These are phyloP conservation scores for Thaumetopoea pityocampa DNA, from an alignment of 1,140 invertebrate species.

Conservation along the genomic window DNA sequence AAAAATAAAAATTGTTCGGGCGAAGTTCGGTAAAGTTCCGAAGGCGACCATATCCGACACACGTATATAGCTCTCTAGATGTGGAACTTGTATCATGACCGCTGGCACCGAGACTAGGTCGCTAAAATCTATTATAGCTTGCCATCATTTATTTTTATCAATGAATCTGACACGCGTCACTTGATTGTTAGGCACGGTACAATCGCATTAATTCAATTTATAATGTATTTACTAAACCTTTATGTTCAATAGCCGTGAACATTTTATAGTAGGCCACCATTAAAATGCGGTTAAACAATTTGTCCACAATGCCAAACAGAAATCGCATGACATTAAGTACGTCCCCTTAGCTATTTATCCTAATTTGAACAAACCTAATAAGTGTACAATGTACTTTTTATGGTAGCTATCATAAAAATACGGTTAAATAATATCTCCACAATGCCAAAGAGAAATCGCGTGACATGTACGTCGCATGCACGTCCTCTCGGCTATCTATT, in stretches of 20 bases:
- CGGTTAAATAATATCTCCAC: not conserved
- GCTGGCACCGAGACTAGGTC: slow-evolving; percentile 42
- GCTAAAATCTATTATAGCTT: slow-evolving; percentile 31
- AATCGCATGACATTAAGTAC: slow-evolving; percentile 3
- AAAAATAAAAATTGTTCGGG: no score
- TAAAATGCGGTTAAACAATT: not conserved
- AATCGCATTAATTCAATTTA: slow-evolving; percentile 29
- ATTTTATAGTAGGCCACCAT: not conserved
- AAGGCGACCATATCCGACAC: no score
- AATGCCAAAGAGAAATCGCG: slow-evolving; percentile 3
- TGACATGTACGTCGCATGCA: no score
- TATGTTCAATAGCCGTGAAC: slow-evolving; percentile 17
- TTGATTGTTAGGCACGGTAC: slow-evolving; percentile 38
- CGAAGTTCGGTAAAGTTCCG: no score
- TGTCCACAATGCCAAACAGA: not conserved
- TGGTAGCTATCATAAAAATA: not conserved
- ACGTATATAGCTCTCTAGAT: no score
- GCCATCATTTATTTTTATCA: slow-evolving; percentile 55
- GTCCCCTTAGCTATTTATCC: not conserved
- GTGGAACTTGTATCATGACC: no score
- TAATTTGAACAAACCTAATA: not conserved
- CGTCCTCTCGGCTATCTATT: not conserved
- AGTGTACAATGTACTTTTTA: not conserved
- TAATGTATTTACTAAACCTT: slow-evolving; percentile 16
- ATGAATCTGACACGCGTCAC: slow-evolving; percentile 56